phyloP scores from a whole-genome alignment of 2,888 invertebrate species.

The Acholoe squamosa region DNA sequence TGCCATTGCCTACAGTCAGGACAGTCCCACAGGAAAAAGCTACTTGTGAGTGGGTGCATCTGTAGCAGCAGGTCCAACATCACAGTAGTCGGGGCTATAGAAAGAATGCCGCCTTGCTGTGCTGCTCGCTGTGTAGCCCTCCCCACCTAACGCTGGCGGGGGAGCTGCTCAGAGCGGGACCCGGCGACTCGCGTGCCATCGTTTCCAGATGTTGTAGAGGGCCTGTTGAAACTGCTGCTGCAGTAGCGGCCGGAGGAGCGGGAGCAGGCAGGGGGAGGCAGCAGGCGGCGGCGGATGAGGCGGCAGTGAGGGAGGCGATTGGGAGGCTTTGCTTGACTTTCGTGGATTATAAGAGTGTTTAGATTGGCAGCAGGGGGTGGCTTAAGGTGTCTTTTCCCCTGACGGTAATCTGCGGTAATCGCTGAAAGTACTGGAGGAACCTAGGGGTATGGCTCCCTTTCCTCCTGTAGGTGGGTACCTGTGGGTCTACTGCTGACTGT shows the following conservation, averaged over 20 bases:
- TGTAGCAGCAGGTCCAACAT: background rate
- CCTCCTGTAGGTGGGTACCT: no score
- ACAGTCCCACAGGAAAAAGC: background rate
- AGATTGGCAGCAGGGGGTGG: background rate
- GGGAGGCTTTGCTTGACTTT: constrained; percentile 20
- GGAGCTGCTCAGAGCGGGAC: constrained; percentile 20
- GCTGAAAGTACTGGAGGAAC: background rate
- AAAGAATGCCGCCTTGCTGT: constrained; percentile 24
- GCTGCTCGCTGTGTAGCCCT: constrained; percentile 13
- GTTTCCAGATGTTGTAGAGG: constrained; percentile 21
- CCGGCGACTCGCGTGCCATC: constrained; percentile 4
- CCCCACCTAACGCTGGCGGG: background rate
- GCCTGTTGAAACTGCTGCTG: no score
- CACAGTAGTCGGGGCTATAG: constrained; percentile 24
- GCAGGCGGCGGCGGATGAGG: background rate
- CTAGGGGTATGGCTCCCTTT: background rate
- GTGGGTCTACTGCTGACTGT: no score
- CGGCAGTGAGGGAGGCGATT: background rate
- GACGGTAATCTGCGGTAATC: constrained; percentile 10
- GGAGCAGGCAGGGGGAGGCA: background rate
- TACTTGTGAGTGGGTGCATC: background rate
- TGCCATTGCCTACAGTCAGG: background rate
- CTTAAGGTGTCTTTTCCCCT: background rate
- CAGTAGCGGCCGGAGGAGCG: background rate
- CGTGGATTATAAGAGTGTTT: constrained; percentile 15